phyloP scores from a whole-genome alignment of 2,888 invertebrate species.

The Leucophenga maculata region DNA sequence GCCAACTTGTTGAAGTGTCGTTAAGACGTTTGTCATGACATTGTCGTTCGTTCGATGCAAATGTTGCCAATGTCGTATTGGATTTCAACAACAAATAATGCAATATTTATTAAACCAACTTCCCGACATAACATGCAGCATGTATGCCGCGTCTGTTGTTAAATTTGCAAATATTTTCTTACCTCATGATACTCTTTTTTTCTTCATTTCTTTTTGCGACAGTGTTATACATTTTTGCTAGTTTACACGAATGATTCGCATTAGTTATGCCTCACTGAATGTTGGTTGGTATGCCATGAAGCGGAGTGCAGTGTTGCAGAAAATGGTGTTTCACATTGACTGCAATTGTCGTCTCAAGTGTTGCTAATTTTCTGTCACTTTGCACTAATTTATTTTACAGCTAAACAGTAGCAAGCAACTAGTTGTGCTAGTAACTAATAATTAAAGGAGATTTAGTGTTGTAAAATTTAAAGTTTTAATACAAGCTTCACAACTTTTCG shows the following conservation, averaged over 20 bases:
- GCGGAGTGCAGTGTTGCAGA: too few relatives aligned
- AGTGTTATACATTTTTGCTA: conserved; percentile 43
- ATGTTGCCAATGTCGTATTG: conserved; percentile 44
- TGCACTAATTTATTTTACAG: background rate
- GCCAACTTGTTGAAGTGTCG: conserved; percentile 4
- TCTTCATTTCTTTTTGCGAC: background rate
- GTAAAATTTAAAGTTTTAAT: too few relatives aligned
- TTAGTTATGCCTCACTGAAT: conserved; percentile 51
- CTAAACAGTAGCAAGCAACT: too few relatives aligned
- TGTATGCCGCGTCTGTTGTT: background rate
- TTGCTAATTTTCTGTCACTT: background rate
- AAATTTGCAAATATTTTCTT: background rate
- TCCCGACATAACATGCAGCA: background rate
- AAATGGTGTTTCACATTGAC: too few relatives aligned
- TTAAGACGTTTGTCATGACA: background rate
- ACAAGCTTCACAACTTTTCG: too few relatives aligned
- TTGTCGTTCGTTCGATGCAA: background rate
- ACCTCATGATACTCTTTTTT: background rate
- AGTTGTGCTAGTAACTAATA: background rate
- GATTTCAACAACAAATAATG: conserved; percentile 51
- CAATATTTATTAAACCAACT: conserved; percentile 45
- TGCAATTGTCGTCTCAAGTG: background rate
- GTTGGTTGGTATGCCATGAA: too few relatives aligned
- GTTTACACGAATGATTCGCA: conserved; percentile 53
- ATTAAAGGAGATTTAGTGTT: background rate